Base-by-base conservation (phyloP, 2,797 vertebrate genomes). In the Schizothorax lantsangensis region DNA sequence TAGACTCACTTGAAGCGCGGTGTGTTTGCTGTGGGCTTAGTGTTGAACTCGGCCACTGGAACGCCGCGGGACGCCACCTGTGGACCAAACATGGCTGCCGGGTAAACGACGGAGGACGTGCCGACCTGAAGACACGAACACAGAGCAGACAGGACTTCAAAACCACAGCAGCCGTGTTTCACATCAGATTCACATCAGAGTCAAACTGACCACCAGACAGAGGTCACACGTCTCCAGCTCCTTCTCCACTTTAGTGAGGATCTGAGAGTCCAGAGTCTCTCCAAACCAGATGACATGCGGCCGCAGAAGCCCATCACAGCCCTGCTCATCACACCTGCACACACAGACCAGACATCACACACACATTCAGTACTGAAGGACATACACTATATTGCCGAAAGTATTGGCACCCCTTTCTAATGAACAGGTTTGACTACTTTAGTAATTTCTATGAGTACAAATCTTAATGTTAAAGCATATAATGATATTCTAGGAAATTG, bases 261-360 rank as follows among this genome's bases (percentile, higher is more conserved):
- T 62, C 0, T 95, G 93, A 0, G 97, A 96, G 91, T 99, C 97
- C 92, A 99, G 93, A 68, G 97, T 96, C 91, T 99, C 98, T 1
- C 98, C 98, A 73, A 99, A 99, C 96, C 98, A 99, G 79, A 99
- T 97, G 0, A 98, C 97, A 0, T 98, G 96, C 30, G 98, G 98
- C 40, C 98, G 95, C 87, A 99, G 95, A 81, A 99, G 95, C 86
- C 97, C 98, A 0, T 90, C 94, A 64, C 98, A 99, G 62, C 95
- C 95, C 0, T 91, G 92, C 85, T 97, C 95, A 47, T 96, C 94
- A 81, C 98, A 99, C 93, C 98, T 99, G 59, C 6, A 54, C 52
- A 54, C 52, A 52, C 49, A 52, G 5, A 57, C 52, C 52, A 57
- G 6, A 59, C 0, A 26, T 11, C 59, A 62, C n/a, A 62, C 57